These are phyloP conservation scores for Drosophila pseudoananassae DNA, from an alignment of 1,140 invertebrate species.

Conservation along the genomic window DNA sequence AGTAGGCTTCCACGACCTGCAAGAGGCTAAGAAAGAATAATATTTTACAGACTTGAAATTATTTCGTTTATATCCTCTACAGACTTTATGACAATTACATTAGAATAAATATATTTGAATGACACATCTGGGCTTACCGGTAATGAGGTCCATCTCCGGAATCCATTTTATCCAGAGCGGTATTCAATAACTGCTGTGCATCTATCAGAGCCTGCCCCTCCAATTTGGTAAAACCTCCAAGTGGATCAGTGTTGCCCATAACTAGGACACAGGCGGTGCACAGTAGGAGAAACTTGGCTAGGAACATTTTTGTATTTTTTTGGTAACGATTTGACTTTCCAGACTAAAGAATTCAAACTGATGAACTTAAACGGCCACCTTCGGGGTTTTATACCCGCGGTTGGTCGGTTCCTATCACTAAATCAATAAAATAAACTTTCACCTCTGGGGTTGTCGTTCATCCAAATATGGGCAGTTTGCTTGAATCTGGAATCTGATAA, in stretches of 20 bases:
- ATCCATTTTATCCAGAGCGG: constrained; percentile 35
- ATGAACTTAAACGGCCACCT: background rate
- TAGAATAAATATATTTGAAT: background rate
- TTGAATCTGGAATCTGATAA: too few relatives aligned
- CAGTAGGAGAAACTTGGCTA: constrained; percentile 39
- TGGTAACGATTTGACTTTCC: background rate
- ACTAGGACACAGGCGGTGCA: constrained; percentile 27
- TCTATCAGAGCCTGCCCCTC: background rate
- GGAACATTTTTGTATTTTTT: constrained; percentile 41
- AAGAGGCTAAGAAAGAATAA: constrained; percentile 15
- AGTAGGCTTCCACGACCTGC: constrained; percentile 15
- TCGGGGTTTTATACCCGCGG: constrained; percentile 6
- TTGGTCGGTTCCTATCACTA: background rate
- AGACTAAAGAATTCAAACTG: background rate
- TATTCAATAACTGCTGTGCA: background rate
- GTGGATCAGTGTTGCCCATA: constrained; percentile 4
- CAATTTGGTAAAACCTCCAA: constrained; percentile 15
- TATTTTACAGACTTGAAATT: background rate
- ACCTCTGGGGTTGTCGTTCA: background rate
- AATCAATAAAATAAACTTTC: background rate
- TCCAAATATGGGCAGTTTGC: too few relatives aligned
- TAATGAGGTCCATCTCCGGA: constrained; percentile 58
- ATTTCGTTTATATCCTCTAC: too few relatives aligned
- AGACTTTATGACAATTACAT: background rate
- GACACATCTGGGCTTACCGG: constrained; percentile 14